These are phyloP conservation scores for Holothuria leucospilota DNA, from an alignment of 53 echinoderm and acorn worm genomes.

Conservation along the genomic window DNA sequence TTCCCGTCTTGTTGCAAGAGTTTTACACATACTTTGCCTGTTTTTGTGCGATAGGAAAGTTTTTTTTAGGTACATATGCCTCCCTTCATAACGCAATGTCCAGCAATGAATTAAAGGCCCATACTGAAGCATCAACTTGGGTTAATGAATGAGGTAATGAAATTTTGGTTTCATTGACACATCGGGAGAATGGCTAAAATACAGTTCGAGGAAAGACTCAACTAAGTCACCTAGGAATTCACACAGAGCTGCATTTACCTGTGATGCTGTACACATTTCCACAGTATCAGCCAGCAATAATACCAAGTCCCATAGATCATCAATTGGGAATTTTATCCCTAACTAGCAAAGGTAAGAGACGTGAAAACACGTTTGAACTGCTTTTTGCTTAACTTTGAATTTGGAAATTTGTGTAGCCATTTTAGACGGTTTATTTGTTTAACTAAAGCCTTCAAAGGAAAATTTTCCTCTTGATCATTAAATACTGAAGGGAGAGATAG, in stretches of 20 bases:
- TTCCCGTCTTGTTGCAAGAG: constrained; percentile 50
- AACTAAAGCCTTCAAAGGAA: too few species aligned
- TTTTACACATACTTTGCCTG: constrained; percentile 55
- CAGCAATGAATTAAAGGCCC: constrained; percentile 47
- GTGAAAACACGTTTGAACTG: constrained; percentile 49
- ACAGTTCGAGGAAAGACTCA: constrained; percentile 41
- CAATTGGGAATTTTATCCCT: constrained; percentile 45
- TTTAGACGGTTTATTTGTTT: too few species aligned
- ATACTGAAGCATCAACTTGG: constrained; percentile 50
- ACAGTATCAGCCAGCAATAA: constrained; percentile 56
- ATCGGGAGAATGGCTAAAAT: constrained; percentile 1
- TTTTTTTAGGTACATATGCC: constrained; percentile 61
- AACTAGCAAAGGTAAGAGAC: constrained; percentile 59
- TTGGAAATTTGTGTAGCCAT: too few species aligned
- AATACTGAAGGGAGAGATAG: constrained; percentile 53
- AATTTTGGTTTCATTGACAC: too few species aligned
- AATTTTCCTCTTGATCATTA: too few species aligned
- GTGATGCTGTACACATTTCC: constrained; percentile 26
- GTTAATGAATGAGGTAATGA: constrained; percentile 61
- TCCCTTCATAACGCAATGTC: constrained; percentile 62
- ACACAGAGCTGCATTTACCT: not conserved
- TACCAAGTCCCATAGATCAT: constrained; percentile 47
- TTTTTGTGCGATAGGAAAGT: constrained; percentile 52
- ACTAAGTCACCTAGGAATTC: constrained; percentile 50
- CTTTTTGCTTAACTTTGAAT: constrained; percentile 56